Evolutionary conservation across 2,888 invertebrate genomes (phyloP).

Genomic region (Acleris holmiana): DNA sequence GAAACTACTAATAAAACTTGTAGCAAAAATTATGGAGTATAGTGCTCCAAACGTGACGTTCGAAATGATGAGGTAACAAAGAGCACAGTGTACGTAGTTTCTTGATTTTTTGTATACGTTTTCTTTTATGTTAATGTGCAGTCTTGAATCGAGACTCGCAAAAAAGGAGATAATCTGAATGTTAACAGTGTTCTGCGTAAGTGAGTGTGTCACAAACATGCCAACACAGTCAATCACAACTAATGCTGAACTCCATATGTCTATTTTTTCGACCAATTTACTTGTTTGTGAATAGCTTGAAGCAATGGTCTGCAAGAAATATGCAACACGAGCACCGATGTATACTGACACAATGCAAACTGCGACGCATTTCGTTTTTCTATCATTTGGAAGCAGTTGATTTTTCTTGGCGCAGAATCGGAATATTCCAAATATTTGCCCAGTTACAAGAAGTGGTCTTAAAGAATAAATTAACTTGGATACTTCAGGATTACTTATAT

Average conservation of each 20-base stretch:
- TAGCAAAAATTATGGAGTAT: too few species aligned
- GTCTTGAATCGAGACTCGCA: conserved; percentile 8
- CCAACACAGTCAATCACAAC: too few species aligned
- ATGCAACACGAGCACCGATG: too few species aligned
- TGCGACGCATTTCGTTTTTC: conserved; percentile 27
- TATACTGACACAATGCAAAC: background rate
- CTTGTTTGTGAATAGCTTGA: too few species aligned
- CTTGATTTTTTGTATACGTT: conserved; percentile 11
- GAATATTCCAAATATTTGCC: conserved; percentile 33
- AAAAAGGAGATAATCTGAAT: background rate
- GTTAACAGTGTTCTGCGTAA: background rate
- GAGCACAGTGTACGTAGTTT: background rate
- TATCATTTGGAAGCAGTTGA: conserved; percentile 8
- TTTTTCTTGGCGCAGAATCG: conserved; percentile 24
- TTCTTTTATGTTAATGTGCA: background rate
- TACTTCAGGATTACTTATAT: too few species aligned
- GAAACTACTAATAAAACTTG: too few species aligned
- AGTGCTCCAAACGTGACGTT: too few species aligned
- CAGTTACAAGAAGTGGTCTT: conserved; percentile 17
- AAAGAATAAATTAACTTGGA: conserved; percentile 1
- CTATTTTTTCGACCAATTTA: too few species aligned
- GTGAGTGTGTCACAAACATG: too few species aligned
- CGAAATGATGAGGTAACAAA: too few species aligned
- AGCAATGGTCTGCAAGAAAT: too few species aligned
- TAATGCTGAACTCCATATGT: too few species aligned